Evolutionary conservation across 1,140 invertebrate genomes (phyloP).

Genomic region (Myzus persicae): DNA sequence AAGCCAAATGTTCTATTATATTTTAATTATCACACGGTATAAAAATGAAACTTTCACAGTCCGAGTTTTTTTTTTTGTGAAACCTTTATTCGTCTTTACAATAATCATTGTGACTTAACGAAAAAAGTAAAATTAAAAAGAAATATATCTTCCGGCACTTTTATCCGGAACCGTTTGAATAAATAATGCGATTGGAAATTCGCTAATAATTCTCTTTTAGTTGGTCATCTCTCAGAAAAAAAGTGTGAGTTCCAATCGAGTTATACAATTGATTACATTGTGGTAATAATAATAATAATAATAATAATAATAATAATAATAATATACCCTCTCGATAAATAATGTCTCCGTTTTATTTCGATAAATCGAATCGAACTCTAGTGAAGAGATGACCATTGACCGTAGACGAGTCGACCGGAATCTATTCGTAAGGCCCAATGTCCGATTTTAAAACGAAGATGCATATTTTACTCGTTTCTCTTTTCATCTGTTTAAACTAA

Average conservation of each 20-base stretch:
- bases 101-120: neutral
- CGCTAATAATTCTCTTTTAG: neutral
- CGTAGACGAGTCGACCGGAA: neutral
- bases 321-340: neutral
- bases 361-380: neutral
- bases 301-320: neutral
- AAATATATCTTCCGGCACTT: neutral
- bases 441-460: neutral
- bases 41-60: neutral
- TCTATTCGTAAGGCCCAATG: neutral
- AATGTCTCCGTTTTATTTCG: neutral
- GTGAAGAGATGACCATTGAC: neutral
- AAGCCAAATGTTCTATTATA: neutral
- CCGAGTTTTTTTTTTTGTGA: neutral
- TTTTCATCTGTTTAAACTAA: neutral
- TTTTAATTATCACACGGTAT: neutral
- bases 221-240: neutral
- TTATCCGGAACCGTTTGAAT: neutral
- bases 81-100: neutral
- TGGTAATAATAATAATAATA: neutral
- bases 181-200: neutral
- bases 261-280: neutral
- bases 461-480: neutral
- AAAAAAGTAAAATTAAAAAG: neutral
- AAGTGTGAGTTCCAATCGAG: neutral